phyloP scores from a whole-genome alignment of 30 jellyfish, hydroid and myxozoan genomes.

The Haliclystus octoradiatus region DNA sequence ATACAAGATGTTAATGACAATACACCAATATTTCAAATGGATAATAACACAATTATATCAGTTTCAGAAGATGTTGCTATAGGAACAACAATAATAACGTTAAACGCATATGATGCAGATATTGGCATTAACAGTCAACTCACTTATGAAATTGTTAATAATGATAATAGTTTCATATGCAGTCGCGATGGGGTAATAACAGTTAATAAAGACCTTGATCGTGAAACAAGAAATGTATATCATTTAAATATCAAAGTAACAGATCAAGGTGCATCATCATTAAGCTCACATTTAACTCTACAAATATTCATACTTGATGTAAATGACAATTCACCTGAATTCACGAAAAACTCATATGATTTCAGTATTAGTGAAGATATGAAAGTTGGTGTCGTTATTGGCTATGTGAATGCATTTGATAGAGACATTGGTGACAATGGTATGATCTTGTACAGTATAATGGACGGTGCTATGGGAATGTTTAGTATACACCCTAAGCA shows the following conservation, averaged over 20 bases:
- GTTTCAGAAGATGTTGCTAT: constrained; percentile 1
- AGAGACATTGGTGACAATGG: constrained; percentile 28
- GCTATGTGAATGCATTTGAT: constrained; percentile 34
- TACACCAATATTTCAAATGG: constrained; percentile 8
- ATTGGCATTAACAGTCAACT: neutral
- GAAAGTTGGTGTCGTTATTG: constrained; percentile 43
- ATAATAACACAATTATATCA: neutral
- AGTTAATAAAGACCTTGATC: constrained; percentile 16
- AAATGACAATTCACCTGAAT: constrained; percentile 56
- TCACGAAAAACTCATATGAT: constrained; percentile 1
- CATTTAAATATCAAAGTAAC: constrained; percentile 18
- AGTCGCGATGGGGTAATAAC: constrained; percentile 1
- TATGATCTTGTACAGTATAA: constrained; percentile 11
- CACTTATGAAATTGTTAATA: neutral
- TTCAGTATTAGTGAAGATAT: constrained; percentile 24
- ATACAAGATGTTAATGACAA: constrained; percentile 12
- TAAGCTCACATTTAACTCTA: constrained; percentile 15
- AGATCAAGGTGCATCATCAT: constrained; percentile 55
- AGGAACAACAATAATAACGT: neutral
- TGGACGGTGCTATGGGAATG: constrained; percentile 30
- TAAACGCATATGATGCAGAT: constrained; percentile 1
- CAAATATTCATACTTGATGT: constrained; percentile 26
- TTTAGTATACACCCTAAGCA: constrained; percentile 15
- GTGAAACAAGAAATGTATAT: constrained; percentile 33
- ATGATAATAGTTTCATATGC: neutral